phyloP scores from a whole-genome alignment of 2,888 invertebrate species.

The Scaptomyza polygonia region DNA sequence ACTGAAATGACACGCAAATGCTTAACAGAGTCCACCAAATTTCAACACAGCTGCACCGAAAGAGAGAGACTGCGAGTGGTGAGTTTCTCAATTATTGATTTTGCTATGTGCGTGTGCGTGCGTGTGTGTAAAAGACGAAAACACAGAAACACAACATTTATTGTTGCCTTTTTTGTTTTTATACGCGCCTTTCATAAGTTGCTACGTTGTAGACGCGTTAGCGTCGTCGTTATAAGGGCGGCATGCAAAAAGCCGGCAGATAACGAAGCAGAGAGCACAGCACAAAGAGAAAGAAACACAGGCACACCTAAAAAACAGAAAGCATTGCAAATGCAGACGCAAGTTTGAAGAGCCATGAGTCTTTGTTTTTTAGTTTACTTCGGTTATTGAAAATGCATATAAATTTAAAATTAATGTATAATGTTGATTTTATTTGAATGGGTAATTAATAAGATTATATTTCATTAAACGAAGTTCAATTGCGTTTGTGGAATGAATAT shows the following conservation, averaged over 20 bases:
- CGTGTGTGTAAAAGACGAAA: slow-evolving; percentile 47
- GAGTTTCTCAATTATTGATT: slow-evolving; percentile 65
- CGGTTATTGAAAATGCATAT: not conserved
- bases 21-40: slow-evolving; percentile 15
- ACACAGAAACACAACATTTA: slow-evolving; percentile 40
- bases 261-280: slow-evolving; percentile 22
- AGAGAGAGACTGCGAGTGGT: slow-evolving; percentile 41
- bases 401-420: not conserved
- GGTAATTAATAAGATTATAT: not conserved
- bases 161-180: slow-evolving; percentile 55
- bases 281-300: slow-evolving; percentile 20
- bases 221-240: slow-evolving; percentile 12
- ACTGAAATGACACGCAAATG: slow-evolving; percentile 48
- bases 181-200: slow-evolving; percentile 29
- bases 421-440: not conserved
- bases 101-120: slow-evolving; percentile 40
- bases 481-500: slow-evolving; percentile 9
- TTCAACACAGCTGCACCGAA: slow-evolving; percentile 28
- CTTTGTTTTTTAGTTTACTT: slow-evolving; percentile 7
- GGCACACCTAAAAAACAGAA: slow-evolving; percentile 6
- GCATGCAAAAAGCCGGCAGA: slow-evolving; percentile 63
- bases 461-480: not conserved
- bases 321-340: slow-evolving; percentile 8
- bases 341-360: slow-evolving; percentile 40
- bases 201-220: slow-evolving; percentile 2